A percentile compares a stretch with the other conserved stretches of the same genome.
Evolutionary conservation across 2,797 vertebrate species (phyloP).

Genomic region (Lepilemur septentrionalis): DNA sequence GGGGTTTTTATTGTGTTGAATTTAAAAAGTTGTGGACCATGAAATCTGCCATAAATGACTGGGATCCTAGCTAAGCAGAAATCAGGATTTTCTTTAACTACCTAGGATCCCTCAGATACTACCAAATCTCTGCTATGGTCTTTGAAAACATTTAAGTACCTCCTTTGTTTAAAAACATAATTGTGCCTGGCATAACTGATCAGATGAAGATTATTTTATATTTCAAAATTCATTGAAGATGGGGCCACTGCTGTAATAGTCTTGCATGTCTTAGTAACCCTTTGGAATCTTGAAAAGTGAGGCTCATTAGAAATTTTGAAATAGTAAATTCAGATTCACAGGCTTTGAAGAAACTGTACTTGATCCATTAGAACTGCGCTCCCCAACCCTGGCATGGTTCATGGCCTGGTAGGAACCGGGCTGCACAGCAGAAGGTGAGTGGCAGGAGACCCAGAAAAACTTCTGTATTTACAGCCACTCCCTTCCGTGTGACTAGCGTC

Average conservation of each 20-base stretch:
- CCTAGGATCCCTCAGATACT: neutral
- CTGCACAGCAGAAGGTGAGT: too few relatives aligned
- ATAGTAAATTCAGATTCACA: neutral
- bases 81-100: neutral
- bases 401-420: too few relatives aligned
- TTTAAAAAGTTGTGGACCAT: neutral
- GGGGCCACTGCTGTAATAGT: neutral
- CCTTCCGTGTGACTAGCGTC: too few relatives aligned
- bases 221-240: conserved; percentile 4
- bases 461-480: too few relatives aligned
- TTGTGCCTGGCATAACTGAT: conserved; percentile 20
- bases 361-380: neutral
- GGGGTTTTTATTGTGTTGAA: neutral
- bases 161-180: neutral
- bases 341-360: neutral
- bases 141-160: neutral
- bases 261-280: neutral
- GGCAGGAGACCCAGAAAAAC: too few relatives aligned
- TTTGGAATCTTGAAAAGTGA: conserved; percentile 8
- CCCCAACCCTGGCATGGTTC: too few relatives aligned
- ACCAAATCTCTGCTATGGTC: neutral
- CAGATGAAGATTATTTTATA: neutral
- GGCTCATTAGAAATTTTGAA: neutral
- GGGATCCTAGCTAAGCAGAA: neutral
- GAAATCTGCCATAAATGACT: neutral